Percentiles rank a stretch among this genome's conserved stretches.
Conservation (phyloP, 2,888 invertebrate genomes). For the Platycheirus rosarum region DNA sequence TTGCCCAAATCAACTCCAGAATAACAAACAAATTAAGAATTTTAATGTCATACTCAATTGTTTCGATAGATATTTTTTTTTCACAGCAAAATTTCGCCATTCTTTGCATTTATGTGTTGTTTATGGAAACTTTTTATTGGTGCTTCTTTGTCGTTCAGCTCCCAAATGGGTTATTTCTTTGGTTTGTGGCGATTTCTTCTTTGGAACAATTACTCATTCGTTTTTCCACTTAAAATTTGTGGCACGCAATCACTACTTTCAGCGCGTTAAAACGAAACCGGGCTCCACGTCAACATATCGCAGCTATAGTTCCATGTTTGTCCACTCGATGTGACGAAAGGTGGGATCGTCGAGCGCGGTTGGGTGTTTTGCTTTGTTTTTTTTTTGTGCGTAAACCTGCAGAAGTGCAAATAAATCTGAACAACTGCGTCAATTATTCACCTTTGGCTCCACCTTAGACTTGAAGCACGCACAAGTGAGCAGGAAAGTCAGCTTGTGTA, state of each 20-base stretch:
- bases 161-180: conserved; percentile 56
- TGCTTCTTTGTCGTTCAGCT: conserved; percentile 24
- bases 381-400: conserved; percentile 23
- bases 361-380: conserved; percentile 1
- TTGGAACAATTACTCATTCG: conserved; percentile 55
- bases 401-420: conserved; percentile 6
- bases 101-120: conserved; percentile 31
- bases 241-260: conserved; percentile 61
- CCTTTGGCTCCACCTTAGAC: neutral
- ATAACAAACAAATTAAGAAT: conserved; percentile 59
- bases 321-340: conserved; percentile 47
- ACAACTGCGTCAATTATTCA: conserved; percentile 8
- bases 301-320: conserved; percentile 22
- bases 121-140: conserved; percentile 29
- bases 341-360: too few relatives aligned
- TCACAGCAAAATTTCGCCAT: conserved; percentile 11
- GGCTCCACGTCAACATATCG: conserved; percentile 9
- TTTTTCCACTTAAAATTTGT: conserved; percentile 61
- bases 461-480: neutral
- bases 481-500: neutral
- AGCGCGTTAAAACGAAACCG: conserved; percentile 29
- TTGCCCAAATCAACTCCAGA: conserved; percentile 43
- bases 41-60: conserved; percentile 54
- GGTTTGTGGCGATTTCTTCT: conserved; percentile 39
- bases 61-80: conserved; percentile 14